These are phyloP conservation scores for Acipenser transmontanus DNA, from an alignment of 2,797 vertebrate genomes.

Conservation along the genomic window DNA sequence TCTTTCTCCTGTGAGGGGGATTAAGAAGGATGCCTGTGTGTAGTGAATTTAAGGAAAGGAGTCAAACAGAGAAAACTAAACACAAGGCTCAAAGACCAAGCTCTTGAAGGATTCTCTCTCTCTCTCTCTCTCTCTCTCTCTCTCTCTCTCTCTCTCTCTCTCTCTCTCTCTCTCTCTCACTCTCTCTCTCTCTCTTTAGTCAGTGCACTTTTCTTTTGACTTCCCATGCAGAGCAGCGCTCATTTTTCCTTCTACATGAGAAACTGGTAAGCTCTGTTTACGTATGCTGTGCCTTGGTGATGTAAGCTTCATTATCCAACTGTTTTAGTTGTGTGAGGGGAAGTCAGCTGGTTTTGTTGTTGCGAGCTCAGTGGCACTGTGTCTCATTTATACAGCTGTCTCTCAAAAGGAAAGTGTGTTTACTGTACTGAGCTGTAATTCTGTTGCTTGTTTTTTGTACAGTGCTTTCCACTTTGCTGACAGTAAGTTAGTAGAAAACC, in stretches of 20 bases:
- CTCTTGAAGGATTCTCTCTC: not conserved
- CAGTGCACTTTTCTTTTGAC: slow-evolving; percentile 22
- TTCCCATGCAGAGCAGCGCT: slow-evolving; percentile 21
- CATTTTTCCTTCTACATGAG: slow-evolving; percentile 28
- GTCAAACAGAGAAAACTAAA: slow-evolving; percentile 27
- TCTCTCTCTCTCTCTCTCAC: not conserved
- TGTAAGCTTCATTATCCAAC: not conserved
- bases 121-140: not conserved
- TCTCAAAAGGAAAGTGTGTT: not conserved
- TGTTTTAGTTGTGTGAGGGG: slow-evolving; percentile 20
- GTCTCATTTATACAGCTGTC: slow-evolving; percentile 7
- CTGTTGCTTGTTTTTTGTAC: not conserved
- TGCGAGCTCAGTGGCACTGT: not conserved
- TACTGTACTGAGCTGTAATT: not conserved
- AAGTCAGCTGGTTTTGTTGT: slow-evolving; percentile 27
- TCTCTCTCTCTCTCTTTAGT: too few relatives aligned
- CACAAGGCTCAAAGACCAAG: not conserved
- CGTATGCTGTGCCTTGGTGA: slow-evolving; percentile 2
- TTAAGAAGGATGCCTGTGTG: slow-evolving; percentile 50
- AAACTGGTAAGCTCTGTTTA: slow-evolving; percentile 42
- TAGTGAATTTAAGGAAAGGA: slow-evolving; percentile 54
- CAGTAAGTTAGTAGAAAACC: not conserved
- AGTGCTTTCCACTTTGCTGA: not conserved
- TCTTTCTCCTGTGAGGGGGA: slow-evolving; percentile 46
- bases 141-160: not conserved